Conservation (phyloP, 1,140 invertebrate genomes). For the Nephila pilipes region DNA sequence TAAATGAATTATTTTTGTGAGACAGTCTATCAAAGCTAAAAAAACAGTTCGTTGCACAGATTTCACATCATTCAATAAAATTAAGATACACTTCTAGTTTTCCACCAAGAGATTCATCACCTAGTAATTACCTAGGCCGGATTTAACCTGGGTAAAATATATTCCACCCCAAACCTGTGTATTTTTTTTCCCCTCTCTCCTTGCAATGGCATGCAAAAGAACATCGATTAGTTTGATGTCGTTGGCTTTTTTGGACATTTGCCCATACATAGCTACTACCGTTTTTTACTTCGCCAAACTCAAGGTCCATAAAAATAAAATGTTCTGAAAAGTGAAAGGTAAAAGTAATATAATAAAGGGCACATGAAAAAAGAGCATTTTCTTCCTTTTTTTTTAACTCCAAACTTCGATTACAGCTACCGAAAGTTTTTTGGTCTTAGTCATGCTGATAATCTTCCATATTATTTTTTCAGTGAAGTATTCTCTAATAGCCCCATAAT, state of each 20-base stretch:
- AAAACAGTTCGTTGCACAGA: neutral
- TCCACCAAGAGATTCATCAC: neutral
- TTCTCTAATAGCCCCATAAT: no score
- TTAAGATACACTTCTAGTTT: neutral
- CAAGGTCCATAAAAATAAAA: conserved; percentile 1
- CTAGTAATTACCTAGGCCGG: neutral
- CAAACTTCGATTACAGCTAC: no score
- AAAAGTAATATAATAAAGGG: neutral
- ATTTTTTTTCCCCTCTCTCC: neutral
- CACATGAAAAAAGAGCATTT: no score
- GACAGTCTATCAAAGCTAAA: no score
- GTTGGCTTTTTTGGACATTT: conserved; percentile 14
- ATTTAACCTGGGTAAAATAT: neutral
- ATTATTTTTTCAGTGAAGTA: no score
- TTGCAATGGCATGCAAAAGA: neutral
- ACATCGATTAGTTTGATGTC: conserved; percentile 16
- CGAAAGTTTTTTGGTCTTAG: no score
- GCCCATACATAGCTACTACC: neutral
- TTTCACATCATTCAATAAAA: neutral
- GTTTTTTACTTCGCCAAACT: neutral
- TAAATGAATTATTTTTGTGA: no score
- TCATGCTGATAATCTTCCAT: no score
- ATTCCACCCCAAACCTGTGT: neutral
- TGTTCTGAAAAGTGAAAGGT: neutral
- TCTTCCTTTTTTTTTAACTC: no score